phyloP scores from a whole-genome alignment of 2,113 vertebrate species.

The Dromiciops gliroides region DNA sequence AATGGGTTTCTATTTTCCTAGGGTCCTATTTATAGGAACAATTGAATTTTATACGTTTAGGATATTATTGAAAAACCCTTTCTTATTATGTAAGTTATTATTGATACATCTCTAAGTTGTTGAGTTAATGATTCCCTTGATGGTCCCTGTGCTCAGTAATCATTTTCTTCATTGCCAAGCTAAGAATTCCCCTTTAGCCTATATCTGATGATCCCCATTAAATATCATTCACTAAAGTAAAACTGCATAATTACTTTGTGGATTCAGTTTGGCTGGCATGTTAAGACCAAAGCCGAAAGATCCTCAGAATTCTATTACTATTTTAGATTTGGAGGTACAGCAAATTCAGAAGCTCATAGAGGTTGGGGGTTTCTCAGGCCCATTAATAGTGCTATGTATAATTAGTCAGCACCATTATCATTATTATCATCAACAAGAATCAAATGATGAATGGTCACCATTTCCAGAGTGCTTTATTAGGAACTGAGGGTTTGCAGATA shows the following conservation, averaged over 20 bases:
- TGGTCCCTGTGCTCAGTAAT: neutral
- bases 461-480: neutral
- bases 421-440: neutral
- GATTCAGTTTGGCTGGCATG: neutral
- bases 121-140: neutral
- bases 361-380: neutral
- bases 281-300: neutral
- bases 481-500: neutral
- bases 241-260: neutral
- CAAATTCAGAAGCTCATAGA: neutral
- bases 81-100: neutral
- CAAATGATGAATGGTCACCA: neutral
- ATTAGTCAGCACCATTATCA: neutral
- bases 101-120: neutral
- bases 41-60: neutral
- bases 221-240: neutral
- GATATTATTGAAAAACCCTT: neutral
- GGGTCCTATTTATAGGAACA: neutral
- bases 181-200: neutral
- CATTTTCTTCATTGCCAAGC: neutral
- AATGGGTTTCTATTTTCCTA: neutral
- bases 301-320: neutral
- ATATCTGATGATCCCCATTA: neutral
- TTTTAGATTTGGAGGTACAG: neutral
- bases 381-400: neutral